Evolutionary conservation across 2,888 invertebrate species (phyloP).

Genomic region (Sphaerophoria taeniata): DNA sequence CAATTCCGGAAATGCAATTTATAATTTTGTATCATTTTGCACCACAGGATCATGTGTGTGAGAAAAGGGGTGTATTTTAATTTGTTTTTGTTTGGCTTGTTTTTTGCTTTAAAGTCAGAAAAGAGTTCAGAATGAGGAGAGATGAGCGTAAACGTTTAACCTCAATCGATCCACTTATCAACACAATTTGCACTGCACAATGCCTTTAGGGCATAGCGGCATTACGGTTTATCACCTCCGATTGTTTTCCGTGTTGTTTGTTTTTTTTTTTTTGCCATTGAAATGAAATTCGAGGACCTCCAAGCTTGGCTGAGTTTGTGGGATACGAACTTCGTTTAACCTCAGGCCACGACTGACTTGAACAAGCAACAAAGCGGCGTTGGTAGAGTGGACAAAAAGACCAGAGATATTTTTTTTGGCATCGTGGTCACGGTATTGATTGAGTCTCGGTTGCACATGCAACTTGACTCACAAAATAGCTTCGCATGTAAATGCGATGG

Average conservation of each 20-base stretch:
- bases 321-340: constrained; percentile 54
- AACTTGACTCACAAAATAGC: no score
- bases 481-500: no score
- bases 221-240: constrained; percentile 66
- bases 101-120: constrained; percentile 27
- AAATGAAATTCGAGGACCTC: constrained; percentile 26
- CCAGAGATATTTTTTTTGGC: no score
- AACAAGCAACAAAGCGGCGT: no score
- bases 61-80: neutral
- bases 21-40: constrained; percentile 44
- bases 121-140: neutral
- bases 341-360: neutral
- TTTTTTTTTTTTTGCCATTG: neutral
- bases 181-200: constrained; percentile 73
- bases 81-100: constrained; percentile 36
- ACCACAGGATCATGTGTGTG: neutral
- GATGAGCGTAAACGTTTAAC: constrained; percentile 67
- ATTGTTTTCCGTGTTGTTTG: neutral
- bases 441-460: no score
- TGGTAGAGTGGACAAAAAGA: no score
- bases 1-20: constrained; percentile 57
- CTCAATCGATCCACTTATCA: constrained; percentile 75
- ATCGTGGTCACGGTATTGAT: no score
- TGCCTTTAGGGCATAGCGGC: constrained; percentile 45
- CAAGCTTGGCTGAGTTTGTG: constrained; percentile 12